phyloP scores from a whole-genome alignment of 2,888 invertebrate genomes.

The Imbricaverruca yamaguchii region DNA sequence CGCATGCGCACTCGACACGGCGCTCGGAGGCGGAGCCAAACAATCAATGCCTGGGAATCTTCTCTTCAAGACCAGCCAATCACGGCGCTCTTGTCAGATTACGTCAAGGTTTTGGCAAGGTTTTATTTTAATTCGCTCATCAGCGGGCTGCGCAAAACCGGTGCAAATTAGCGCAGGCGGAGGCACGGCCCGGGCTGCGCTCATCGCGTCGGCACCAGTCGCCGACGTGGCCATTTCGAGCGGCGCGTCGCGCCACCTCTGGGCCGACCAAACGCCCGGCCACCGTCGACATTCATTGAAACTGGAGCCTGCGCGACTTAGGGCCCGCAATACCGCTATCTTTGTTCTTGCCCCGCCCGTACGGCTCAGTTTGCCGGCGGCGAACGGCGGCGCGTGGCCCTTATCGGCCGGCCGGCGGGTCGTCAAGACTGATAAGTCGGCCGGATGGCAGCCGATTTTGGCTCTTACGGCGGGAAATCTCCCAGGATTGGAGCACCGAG shows the following conservation, averaged over 20 bases:
- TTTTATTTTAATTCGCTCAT: slow-evolving; percentile 10
- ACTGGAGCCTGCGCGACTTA: slow-evolving; percentile 15
- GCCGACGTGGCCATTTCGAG: too few species aligned
- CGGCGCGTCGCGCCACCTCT: too few species aligned
- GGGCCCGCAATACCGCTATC: slow-evolving; percentile 7
- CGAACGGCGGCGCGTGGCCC: neutral
- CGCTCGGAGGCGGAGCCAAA: slow-evolving; percentile 17
- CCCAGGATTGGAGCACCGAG: slow-evolving; percentile 7
- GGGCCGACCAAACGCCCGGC: neutral
- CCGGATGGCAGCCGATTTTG: slow-evolving; percentile 6
- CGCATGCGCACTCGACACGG: neutral
- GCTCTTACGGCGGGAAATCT: slow-evolving; percentile 17
- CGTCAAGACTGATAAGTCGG: slow-evolving; percentile 20
- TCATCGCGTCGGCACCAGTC: too few species aligned
- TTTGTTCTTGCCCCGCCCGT: neutral
- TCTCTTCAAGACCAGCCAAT: slow-evolving; percentile 21
- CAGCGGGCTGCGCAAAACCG: neutral
- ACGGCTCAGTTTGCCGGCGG: neutral
- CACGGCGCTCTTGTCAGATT: slow-evolving; percentile 14
- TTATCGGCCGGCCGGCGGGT: neutral
- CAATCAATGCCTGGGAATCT: slow-evolving; percentile 15
- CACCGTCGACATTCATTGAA: neutral
- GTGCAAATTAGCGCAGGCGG: too few species aligned
- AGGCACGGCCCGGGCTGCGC: too few species aligned
- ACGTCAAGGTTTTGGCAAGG: slow-evolving; percentile 15